Evolutionary conservation across 1,140 invertebrate species (phyloP).

Genomic region (Cephus cinctus): DNA sequence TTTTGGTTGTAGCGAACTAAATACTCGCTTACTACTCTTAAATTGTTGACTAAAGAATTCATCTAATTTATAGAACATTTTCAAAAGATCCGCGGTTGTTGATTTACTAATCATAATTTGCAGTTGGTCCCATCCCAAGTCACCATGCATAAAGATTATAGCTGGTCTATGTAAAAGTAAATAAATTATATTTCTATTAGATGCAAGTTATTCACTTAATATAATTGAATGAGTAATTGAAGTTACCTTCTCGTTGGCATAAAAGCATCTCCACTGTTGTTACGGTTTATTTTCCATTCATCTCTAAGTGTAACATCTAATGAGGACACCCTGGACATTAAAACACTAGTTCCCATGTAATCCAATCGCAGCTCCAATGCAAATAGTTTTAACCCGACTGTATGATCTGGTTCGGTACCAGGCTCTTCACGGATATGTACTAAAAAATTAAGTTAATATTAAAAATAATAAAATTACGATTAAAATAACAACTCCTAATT

Average conservation of each 20-base stretch:
- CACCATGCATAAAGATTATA: slow-evolving; percentile 90
- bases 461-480: background rate
- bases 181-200: slow-evolving; percentile 2
- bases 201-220: background rate
- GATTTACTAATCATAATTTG: slow-evolving; percentile 96
- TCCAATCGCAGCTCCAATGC: slow-evolving; percentile 87
- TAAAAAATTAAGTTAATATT: slow-evolving; percentile 27
- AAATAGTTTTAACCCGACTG: slow-evolving; percentile 78
- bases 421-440: slow-evolving; percentile 88
- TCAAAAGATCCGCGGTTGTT: slow-evolving; percentile 92
- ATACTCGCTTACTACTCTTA: slow-evolving; percentile 88
- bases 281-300: slow-evolving; percentile 73
- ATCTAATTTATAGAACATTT: slow-evolving; percentile 94
- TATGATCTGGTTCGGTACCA: slow-evolving; percentile 86
- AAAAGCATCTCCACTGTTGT: slow-evolving; percentile 51
- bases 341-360: slow-evolving; percentile 93
- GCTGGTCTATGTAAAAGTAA: slow-evolving; percentile 66
- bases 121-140: slow-evolving; percentile 91
- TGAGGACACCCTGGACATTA: slow-evolving; percentile 86
- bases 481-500: slow-evolving; percentile 6
- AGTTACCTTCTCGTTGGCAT: slow-evolving; percentile 59
- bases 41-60: slow-evolving; percentile 97
- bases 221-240: background rate
- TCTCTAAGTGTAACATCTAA: slow-evolving; percentile 78
- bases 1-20: slow-evolving; percentile 71